phyloP scores from a whole-genome alignment of 2,888 invertebrate genomes.

The Thelaira solivaga region DNA sequence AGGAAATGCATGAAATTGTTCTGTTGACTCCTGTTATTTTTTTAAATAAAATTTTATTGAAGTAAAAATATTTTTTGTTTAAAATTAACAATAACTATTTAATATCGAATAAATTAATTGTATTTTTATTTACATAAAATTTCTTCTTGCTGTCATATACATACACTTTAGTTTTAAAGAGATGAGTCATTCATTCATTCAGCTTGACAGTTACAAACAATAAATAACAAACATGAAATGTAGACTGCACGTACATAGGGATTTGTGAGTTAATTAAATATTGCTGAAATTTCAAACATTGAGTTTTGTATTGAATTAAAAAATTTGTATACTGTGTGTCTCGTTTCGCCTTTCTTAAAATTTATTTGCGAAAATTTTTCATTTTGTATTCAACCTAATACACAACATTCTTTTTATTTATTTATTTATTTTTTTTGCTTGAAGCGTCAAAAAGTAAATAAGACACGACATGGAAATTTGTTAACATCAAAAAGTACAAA shows the following conservation, averaged over 20 bases:
- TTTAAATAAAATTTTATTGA: no score
- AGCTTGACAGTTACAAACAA: neutral
- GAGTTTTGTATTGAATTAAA: slow-evolving; percentile 48
- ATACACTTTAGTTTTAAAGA: no score
- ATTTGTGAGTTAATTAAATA: neutral
- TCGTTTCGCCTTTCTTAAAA: slow-evolving; percentile 6
- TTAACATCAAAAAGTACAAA: slow-evolving; percentile 50
- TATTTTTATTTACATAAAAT: no score
- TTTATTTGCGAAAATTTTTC: neutral
- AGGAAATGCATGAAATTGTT: no score
- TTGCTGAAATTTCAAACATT: neutral
- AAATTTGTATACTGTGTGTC: slow-evolving; percentile 50
- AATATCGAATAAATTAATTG: no score
- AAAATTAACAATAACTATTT: no score
- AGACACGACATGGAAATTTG: slow-evolving; percentile 54
- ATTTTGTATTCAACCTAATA: neutral
- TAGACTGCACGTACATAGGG: neutral
- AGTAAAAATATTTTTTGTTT: no score
- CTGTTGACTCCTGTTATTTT: no score
- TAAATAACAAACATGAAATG: neutral
- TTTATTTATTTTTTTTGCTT: no score
- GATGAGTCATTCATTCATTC: no score
- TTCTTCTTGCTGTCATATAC: no score
- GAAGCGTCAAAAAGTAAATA: slow-evolving; percentile 3
- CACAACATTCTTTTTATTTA: neutral